Evolutionary conservation across 2,888 invertebrate genomes (phyloP).

Genomic region (Acanthoscelides obtectus): DNA sequence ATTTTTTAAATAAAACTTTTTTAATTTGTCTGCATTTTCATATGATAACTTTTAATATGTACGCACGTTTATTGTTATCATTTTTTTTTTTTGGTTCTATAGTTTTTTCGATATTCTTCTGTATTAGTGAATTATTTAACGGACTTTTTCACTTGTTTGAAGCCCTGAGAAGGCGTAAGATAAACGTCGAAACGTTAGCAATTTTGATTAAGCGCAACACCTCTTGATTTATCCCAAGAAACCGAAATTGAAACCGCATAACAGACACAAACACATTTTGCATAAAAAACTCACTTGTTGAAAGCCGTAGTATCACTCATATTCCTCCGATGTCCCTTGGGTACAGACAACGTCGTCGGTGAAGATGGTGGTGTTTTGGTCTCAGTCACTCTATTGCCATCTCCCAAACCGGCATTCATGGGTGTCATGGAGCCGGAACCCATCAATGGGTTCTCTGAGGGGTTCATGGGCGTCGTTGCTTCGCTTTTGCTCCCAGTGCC

Average conservation of each 20-base stretch:
- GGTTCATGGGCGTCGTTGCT: conserved; percentile 1
- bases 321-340: conserved; percentile 68
- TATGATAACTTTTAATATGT: too few species aligned
- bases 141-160: too few species aligned
- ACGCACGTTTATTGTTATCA: too few species aligned
- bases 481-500: conserved; percentile 29
- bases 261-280: conserved; percentile 4
- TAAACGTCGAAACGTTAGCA: too few species aligned
- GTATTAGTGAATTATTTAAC: too few species aligned
- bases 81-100: too few species aligned
- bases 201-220: too few species aligned
- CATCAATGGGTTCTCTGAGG: conserved; percentile 34
- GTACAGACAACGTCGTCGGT: conserved; percentile 38
- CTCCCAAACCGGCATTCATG: conserved; percentile 33
- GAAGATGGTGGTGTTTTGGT: conserved; percentile 42
- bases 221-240: too few species aligned
- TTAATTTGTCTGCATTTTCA: too few species aligned
- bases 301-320: conserved; percentile 82
- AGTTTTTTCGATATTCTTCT: too few species aligned
- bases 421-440: conserved; percentile 26
- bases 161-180: too few species aligned
- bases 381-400: conserved; percentile 40
- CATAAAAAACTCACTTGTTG: conserved; percentile 63
- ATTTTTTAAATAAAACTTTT: too few species aligned
- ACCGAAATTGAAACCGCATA: background rate